These are phyloP conservation scores for Ranitomeya variabilis DNA, from an alignment of 2,113 vertebrate species.

Conservation along the genomic window DNA sequence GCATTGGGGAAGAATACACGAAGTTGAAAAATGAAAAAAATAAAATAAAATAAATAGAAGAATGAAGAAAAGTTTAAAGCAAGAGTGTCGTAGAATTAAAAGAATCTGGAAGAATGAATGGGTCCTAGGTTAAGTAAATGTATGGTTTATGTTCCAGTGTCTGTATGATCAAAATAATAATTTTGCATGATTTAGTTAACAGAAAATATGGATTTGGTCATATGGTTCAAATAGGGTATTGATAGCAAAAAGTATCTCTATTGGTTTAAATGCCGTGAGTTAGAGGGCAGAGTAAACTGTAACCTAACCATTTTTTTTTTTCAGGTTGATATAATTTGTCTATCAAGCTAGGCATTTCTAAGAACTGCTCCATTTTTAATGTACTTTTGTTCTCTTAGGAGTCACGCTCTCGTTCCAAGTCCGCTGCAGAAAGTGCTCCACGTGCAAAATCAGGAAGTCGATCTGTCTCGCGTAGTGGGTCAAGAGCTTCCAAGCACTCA, in stretches of 20 bases:
- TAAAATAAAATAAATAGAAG: slow-evolving; percentile 71
- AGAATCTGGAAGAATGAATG: slow-evolving; percentile 99
- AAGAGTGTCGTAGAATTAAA: slow-evolving; percentile 97
- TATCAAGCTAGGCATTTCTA: slow-evolving; percentile 80
- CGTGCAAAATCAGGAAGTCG: slow-evolving; percentile 89
- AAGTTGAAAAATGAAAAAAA: slow-evolving; percentile 92
- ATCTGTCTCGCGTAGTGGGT: slow-evolving; percentile 87
- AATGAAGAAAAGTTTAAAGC: slow-evolving; percentile 98
- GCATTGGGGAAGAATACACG: slow-evolving; percentile 93
- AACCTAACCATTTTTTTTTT: slow-evolving; percentile 82
- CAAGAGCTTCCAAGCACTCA: slow-evolving; percentile 84
- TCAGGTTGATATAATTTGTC: slow-evolving; percentile 81
- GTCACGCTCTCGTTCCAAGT: slow-evolving; percentile 91
- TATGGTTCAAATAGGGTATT: slow-evolving; percentile 82
- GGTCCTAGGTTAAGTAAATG: slow-evolving; percentile 99
- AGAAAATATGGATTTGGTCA: slow-evolving; percentile 82
- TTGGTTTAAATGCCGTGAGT: slow-evolving; percentile 77
- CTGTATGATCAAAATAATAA: slow-evolving; percentile 88
- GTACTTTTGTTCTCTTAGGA: slow-evolving; percentile 85
- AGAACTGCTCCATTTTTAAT: slow-evolving; percentile 82
- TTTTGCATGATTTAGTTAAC: slow-evolving; percentile 92
- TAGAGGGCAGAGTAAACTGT: slow-evolving; percentile 69
- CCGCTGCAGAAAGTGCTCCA: slow-evolving; percentile 86
- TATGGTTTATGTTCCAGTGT: slow-evolving; percentile 95
- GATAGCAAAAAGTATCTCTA: slow-evolving; percentile 76